A percentile compares a stretch with the other conserved stretches of the same genome.
Evolutionary conservation across 1,140 invertebrate genomes (phyloP).

Genomic region (Papilio xuthus): DNA sequence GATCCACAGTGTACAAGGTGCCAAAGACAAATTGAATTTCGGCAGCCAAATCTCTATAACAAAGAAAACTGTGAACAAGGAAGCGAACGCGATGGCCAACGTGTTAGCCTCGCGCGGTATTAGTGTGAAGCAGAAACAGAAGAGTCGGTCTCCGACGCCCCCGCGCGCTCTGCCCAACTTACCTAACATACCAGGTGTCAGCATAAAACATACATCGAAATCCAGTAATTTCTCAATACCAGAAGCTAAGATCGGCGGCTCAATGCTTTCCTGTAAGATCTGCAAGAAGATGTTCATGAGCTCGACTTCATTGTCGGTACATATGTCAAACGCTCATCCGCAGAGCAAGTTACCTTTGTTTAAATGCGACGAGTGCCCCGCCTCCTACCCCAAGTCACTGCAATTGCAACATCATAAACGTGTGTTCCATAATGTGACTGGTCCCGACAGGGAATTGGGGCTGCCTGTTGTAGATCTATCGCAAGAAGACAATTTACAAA

Average conservation of each 20-base stretch:
- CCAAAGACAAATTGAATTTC: conserved; percentile 76
- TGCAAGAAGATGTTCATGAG: conserved; percentile 78
- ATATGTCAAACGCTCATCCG: conserved; percentile 72
- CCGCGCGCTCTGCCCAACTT: conserved; percentile 72
- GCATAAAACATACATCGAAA: conserved; percentile 82
- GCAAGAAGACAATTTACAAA: conserved; percentile 83
- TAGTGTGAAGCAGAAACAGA: conserved; percentile 85
- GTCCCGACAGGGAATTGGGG: conserved; percentile 83
- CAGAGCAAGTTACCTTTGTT: conserved; percentile 73
- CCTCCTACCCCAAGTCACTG: conserved; percentile 86
- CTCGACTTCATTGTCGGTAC: conserved; percentile 66
- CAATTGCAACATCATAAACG: conserved; percentile 86
- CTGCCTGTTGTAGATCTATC: conserved; percentile 88
- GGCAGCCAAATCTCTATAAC: conserved; percentile 84
- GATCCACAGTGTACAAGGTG: conserved; percentile 87
- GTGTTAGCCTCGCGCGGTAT: conserved; percentile 88
- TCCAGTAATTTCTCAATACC: conserved; percentile 76
- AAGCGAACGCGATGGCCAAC: conserved; percentile 88
- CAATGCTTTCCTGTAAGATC: conserved; percentile 68
- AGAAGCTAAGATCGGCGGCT: conserved; percentile 71
- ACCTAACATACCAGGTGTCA: conserved; percentile 87
- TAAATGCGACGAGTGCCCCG: conserved; percentile 87
- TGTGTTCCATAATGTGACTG: conserved; percentile 84
- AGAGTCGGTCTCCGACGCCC: conserved; percentile 73
- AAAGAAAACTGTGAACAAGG: conserved; percentile 84